Conservation (phyloP, 2,113 vertebrate species). For the Irena cyanogastra region DNA sequence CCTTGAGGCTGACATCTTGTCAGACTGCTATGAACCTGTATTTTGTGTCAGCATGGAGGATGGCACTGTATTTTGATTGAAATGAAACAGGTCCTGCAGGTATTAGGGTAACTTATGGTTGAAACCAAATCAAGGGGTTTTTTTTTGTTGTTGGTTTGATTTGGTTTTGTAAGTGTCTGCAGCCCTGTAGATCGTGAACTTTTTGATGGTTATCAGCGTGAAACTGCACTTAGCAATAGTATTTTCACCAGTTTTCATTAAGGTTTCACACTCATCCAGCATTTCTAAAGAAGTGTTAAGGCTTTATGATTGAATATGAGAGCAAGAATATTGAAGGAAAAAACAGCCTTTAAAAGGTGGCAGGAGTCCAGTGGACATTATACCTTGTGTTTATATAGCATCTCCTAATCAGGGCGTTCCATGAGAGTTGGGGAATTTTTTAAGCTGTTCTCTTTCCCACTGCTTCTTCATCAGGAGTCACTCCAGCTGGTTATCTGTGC, state of each 20-base stretch:
- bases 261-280: neutral
- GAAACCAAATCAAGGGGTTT: neutral
- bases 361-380: neutral
- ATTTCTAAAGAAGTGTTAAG: neutral
- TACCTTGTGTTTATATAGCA: neutral
- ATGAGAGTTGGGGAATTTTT: neutral
- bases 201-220: neutral
- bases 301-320: neutral
- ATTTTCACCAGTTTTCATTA: neutral
- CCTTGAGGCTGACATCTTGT: neutral
- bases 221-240: neutral
- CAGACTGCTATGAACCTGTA: neutral
- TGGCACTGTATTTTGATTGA: neutral
- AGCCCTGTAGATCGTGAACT: neutral
- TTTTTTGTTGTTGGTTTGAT: neutral
- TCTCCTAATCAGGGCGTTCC: neutral
- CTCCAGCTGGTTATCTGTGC: neutral
- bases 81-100: neutral
- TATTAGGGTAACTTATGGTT: neutral
- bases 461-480: neutral
- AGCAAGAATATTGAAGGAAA: neutral
- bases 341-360: neutral
- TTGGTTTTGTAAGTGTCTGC: neutral
- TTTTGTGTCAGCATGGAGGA: neutral
- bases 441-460: neutral